phyloP scores from a whole-genome alignment of 2,113 vertebrate genomes.

The Lipotes vexillifer region DNA sequence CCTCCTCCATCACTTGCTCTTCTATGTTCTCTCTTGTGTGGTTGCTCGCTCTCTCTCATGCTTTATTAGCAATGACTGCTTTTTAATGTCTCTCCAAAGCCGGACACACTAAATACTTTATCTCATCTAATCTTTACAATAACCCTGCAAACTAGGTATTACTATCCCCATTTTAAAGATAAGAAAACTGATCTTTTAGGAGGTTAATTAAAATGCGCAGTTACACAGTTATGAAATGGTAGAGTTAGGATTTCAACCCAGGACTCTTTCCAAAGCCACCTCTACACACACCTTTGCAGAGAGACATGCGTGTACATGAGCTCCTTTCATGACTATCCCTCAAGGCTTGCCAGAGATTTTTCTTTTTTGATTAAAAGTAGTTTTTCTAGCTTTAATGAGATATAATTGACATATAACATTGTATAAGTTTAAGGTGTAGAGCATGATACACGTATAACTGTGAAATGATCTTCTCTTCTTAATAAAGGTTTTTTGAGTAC shows the following conservation, averaged over 20 bases:
- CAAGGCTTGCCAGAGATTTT: background rate
- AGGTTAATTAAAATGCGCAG: background rate
- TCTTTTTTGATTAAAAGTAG: background rate
- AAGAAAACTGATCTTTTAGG: background rate
- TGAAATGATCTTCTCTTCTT: background rate
- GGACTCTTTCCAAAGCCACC: background rate
- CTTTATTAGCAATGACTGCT: background rate
- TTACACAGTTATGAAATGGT: background rate
- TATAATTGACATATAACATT: background rate
- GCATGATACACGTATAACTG: background rate
- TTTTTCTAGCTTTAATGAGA: background rate
- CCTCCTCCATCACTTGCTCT: background rate
- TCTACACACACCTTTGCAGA: background rate
- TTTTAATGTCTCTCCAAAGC: background rate
- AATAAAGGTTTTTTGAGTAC: background rate
- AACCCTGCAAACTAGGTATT: background rate
- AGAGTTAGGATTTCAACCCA: background rate
- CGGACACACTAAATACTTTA: background rate
- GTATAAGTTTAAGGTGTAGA: background rate
- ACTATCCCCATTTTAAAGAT: background rate
- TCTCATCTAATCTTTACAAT: background rate
- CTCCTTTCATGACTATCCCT: background rate
- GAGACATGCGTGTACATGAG: rapidly evolving
- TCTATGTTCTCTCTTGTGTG: background rate
- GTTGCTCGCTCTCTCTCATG: background rate